phyloP scores from a whole-genome alignment of 2,888 invertebrate genomes.

The Acleris sparsana region DNA sequence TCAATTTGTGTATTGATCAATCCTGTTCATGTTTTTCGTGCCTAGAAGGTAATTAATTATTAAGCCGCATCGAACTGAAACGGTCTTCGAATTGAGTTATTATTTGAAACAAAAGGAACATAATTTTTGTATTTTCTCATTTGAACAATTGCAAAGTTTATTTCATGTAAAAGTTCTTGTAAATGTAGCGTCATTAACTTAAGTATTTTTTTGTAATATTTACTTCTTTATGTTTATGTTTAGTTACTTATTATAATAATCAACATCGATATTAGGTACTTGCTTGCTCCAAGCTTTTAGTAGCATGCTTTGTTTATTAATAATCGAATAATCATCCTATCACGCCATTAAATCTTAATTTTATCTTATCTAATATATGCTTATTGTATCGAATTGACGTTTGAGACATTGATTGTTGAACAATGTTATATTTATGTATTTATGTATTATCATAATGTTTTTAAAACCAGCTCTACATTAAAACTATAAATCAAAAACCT shows the following conservation, averaged over 20 bases:
- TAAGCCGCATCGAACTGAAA: not conserved
- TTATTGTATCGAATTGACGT: not conserved
- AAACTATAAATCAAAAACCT: no score
- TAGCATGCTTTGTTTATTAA: constrained; percentile 13
- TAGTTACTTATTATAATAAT: not conserved
- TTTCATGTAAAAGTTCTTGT: no score
- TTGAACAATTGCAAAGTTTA: no score
- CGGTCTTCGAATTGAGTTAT: not conserved
- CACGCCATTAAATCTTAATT: constrained; percentile 2
- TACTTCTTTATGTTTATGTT: not conserved
- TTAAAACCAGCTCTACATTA: no score
- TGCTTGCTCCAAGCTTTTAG: not conserved
- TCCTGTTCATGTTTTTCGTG: constrained; percentile 28
- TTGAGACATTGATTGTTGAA: not conserved
- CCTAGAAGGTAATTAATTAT: constrained; percentile 32
- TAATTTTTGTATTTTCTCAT: no score
- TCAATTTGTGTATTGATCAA: constrained; percentile 5
- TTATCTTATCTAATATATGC: constrained; percentile 13
- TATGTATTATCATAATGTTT: no score
- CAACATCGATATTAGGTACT: not conserved
- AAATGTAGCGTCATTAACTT: no score
- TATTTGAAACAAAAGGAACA: not conserved
- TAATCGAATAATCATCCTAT: constrained; percentile 26
- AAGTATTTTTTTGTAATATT: no score
- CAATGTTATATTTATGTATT: no score